Evolutionary conservation across 2,113 vertebrate species (phyloP).

Genomic region (Pygoscelis antarcticus): DNA sequence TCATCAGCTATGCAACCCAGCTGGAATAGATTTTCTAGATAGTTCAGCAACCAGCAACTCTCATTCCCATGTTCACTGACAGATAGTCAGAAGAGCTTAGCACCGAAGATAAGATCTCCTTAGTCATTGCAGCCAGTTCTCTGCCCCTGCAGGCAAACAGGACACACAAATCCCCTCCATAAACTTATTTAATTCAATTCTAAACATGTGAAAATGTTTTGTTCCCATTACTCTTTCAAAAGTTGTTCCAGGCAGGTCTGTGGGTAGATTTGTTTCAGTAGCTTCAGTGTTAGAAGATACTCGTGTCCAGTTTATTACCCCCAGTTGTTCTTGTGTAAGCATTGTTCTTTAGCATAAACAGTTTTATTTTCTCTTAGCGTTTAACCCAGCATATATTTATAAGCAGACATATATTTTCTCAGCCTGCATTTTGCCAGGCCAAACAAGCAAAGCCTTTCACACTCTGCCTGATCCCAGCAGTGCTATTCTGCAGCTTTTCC

Average conservation of each 20-base stretch:
- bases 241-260: neutral
- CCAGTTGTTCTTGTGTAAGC: neutral
- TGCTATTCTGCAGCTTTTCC: neutral
- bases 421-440: neutral
- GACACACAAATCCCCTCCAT: neutral
- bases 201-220: neutral
- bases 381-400: neutral
- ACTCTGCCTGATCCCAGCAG: neutral
- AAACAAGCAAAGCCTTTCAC: neutral
- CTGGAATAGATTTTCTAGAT: neutral
- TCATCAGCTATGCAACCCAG: neutral
- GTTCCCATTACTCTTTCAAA: neutral
- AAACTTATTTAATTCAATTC: neutral
- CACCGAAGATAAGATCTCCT: neutral
- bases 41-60: neutral
- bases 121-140: neutral
- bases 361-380: neutral
- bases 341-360: neutral
- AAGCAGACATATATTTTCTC: neutral
- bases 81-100: neutral
- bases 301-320: neutral
- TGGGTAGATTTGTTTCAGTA: neutral
- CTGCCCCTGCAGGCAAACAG: neutral
- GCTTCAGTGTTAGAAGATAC: neutral
- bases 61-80: neutral